phyloP scores from a whole-genome alignment of 2,888 invertebrate species.

The Ctena decussata region DNA sequence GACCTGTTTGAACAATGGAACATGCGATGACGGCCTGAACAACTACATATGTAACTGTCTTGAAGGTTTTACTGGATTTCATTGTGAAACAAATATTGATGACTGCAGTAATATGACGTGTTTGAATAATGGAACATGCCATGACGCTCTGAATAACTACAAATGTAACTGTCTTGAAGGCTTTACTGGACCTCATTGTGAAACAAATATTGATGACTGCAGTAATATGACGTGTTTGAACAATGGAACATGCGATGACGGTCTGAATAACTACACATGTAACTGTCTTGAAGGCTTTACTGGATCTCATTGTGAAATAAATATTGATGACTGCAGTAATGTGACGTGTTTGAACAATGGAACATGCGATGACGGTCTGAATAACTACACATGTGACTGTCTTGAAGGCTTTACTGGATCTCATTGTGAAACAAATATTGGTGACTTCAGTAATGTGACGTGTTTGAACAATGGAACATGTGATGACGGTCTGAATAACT shows the following conservation, averaged over 20 bases:
- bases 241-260: not conserved
- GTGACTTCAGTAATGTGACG: constrained; percentile 47
- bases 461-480: constrained; percentile 51
- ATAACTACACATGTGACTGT: not conserved
- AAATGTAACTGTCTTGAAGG: constrained; percentile 42
- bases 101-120: constrained; percentile 42
- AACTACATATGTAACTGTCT: constrained; percentile 52
- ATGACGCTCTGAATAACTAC: constrained; percentile 20
- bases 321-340: constrained; percentile 51
- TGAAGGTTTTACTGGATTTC: not conserved
- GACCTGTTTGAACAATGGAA: constrained; percentile 46
- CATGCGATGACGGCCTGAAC: constrained; percentile 17
- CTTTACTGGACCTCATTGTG: constrained; percentile 23
- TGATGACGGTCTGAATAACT: not conserved
- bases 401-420: constrained; percentile 1
- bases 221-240: not conserved
- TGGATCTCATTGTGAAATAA: constrained; percentile 41
- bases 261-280: not conserved
- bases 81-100: not conserved
- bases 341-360: constrained; percentile 49
- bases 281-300: constrained; percentile 24
- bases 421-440: constrained; percentile 27
- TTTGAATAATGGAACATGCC: constrained; percentile 44
- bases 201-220: constrained; percentile 8
- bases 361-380: constrained; percentile 6